These are phyloP conservation scores for Murina feae DNA, from an alignment of 2,113 vertebrate genomes.

Conservation along the genomic window DNA sequence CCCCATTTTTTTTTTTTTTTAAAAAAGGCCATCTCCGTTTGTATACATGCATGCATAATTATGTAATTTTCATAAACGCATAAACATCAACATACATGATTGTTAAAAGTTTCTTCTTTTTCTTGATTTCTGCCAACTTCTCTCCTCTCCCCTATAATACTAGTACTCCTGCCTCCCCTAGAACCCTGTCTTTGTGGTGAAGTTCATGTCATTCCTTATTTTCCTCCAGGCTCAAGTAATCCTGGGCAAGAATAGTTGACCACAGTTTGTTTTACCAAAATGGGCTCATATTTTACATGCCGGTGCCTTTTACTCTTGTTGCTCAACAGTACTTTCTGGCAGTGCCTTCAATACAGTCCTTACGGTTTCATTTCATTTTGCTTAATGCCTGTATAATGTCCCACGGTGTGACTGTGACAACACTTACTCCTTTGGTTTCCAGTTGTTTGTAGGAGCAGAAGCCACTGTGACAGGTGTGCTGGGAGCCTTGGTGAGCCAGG, in stretches of 20 bases:
- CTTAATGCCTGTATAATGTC: not conserved
- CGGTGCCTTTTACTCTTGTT: not conserved
- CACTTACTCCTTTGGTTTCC: not conserved
- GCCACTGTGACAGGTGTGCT: not conserved
- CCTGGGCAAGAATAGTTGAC: not conserved
- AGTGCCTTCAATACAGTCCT: not conserved
- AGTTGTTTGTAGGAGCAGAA: not conserved
- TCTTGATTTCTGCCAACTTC: not conserved
- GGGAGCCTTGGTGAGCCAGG: not conserved
- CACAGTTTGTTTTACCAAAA: not conserved
- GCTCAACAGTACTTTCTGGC: not conserved
- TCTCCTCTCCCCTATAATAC: too few species aligned
- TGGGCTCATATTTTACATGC: not conserved
- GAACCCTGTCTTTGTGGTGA: not conserved
- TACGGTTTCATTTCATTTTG: not conserved
- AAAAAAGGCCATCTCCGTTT: not conserved
- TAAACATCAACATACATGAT: not conserved
- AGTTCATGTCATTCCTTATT: not conserved
- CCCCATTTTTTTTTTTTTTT: not conserved
- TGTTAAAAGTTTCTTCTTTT: not conserved
- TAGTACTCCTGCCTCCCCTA: not conserved
- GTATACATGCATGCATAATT: not conserved
- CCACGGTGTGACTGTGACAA: not conserved
- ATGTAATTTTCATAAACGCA: not conserved
- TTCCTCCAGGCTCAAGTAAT: not conserved